A percentile compares a stretch with the other conserved stretches of the same genome.
phyloP scores from a whole-genome alignment of 2,113 vertebrate genomes.

The Platycercus adscitus region DNA sequence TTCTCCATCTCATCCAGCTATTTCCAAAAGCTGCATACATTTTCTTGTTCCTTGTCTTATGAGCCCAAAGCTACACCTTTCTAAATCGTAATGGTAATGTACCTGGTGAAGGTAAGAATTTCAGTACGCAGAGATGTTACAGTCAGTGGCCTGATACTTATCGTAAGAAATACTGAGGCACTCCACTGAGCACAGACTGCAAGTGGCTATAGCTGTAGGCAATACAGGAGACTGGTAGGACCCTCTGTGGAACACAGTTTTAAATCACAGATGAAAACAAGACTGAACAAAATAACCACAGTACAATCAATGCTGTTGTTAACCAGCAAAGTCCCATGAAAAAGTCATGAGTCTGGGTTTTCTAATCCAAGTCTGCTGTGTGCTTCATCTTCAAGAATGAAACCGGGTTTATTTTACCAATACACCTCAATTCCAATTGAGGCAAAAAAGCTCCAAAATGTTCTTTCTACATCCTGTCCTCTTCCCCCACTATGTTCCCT shows the following conservation, averaged over 20 bases:
- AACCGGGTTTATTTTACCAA: background rate
- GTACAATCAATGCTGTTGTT: background rate
- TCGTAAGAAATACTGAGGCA: background rate
- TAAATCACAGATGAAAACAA: background rate
- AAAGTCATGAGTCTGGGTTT: background rate
- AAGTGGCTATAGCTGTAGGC: background rate
- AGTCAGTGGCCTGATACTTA: background rate
- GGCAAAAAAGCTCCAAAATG: background rate
- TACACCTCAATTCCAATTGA: background rate
- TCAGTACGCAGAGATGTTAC: background rate
- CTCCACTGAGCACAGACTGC: background rate
- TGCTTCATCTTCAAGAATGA: background rate
- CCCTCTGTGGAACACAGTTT: fast-evolving
- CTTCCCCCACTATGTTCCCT: background rate
- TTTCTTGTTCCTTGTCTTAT: background rate
- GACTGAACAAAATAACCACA: background rate
- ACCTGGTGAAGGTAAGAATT: background rate
- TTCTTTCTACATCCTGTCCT: background rate
- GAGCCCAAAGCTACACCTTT: background rate
- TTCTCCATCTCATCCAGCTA: background rate
- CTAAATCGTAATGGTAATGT: background rate
- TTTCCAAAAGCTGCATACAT: background rate
- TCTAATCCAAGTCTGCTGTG: background rate
- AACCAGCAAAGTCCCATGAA: background rate
- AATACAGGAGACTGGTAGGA: background rate